phyloP scores from a whole-genome alignment of 30 jellyfish, hydroid and myxozoan genomes.

The Aurelia aurita region DNA sequence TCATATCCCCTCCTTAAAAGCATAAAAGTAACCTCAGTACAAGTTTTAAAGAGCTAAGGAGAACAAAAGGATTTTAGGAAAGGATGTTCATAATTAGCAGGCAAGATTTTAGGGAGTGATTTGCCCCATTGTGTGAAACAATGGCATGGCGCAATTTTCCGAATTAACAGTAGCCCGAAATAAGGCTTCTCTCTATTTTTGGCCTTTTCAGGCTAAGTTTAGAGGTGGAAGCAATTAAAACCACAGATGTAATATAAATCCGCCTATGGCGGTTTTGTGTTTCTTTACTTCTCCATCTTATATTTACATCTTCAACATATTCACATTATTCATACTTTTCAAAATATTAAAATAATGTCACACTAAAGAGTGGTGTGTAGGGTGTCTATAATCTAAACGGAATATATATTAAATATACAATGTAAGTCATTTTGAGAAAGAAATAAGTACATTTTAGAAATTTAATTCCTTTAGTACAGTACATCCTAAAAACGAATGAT shows the following conservation, averaged over 20 bases:
- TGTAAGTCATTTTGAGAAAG: background rate
- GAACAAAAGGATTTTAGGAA: too few relatives aligned
- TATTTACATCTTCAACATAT: conserved; percentile 74
- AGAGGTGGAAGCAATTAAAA: background rate
- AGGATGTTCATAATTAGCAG: too few relatives aligned
- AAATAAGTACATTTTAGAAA: background rate
- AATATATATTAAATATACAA: background rate
- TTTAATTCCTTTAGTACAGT: background rate
- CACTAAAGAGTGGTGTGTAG: conserved; percentile 18
- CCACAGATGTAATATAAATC: conserved; percentile 4
- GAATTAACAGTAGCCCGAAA: too few relatives aligned
- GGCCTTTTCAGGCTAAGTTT: background rate
- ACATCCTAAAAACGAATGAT: conserved; percentile 9
- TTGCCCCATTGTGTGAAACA: background rate
- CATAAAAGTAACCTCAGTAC: too few relatives aligned
- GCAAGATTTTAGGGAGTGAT: too few relatives aligned
- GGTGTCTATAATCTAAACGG: background rate
- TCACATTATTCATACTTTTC: conserved; percentile 48
- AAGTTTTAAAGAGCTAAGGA: too few relatives aligned
- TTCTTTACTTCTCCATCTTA: conserved; percentile 42
- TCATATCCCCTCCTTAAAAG: too few relatives aligned
- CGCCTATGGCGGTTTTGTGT: background rate
- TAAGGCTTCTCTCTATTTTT: too few relatives aligned
- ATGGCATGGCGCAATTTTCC: background rate
- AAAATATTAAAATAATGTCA: conserved; percentile 43